phyloP scores from a whole-genome alignment of 37 sponge, comb jelly and placozoan genomes.

The Agelas oroides region DNA sequence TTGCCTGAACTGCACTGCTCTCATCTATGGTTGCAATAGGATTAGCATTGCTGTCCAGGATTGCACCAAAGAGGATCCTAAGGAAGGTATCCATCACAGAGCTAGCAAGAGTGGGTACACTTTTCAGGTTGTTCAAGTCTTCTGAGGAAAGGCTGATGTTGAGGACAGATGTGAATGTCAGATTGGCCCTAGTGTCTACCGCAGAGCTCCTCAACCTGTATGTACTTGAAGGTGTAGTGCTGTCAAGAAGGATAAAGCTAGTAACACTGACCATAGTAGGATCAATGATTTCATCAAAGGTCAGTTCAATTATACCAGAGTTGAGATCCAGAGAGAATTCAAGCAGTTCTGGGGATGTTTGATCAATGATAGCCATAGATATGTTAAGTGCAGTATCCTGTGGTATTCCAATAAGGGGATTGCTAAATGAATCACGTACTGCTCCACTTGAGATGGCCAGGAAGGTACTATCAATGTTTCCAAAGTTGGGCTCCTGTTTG shows the following conservation, averaged over 20 bases:
- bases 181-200: not conserved
- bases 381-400: slow-evolving; percentile 37
- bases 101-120: slow-evolving; percentile 21
- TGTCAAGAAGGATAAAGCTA: slow-evolving; percentile 55
- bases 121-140: slow-evolving; percentile 79
- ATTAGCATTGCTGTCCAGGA: slow-evolving; percentile 44
- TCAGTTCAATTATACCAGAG: slow-evolving; percentile 60
- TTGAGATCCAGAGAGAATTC: slow-evolving; percentile 80
- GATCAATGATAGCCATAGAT: slow-evolving; percentile 65
- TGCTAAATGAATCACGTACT: slow-evolving; percentile 70
- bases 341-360: slow-evolving; percentile 64
- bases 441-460: slow-evolving; percentile 56
- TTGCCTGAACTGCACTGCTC: slow-evolving; percentile 49
- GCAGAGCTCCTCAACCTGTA: slow-evolving; percentile 31
- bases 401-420: slow-evolving; percentile 40
- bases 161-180: slow-evolving; percentile 36
- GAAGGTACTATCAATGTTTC: slow-evolving; percentile 49
- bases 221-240: not conserved
- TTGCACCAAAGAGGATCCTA: slow-evolving; percentile 53
- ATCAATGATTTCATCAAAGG: slow-evolving; percentile 84
- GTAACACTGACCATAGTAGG: slow-evolving; percentile 44
- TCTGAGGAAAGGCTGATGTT: slow-evolving; percentile 52
- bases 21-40: slow-evolving; percentile 30
- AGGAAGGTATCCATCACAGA: slow-evolving; percentile 47
- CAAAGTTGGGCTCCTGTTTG: slow-evolving; percentile 59